A percentile compares a stretch with the other conserved stretches of the same genome.
Conservation (phyloP, 30 jellyfish, hydroid and myxozoan species). For the Hydractinia echinata region DNA sequence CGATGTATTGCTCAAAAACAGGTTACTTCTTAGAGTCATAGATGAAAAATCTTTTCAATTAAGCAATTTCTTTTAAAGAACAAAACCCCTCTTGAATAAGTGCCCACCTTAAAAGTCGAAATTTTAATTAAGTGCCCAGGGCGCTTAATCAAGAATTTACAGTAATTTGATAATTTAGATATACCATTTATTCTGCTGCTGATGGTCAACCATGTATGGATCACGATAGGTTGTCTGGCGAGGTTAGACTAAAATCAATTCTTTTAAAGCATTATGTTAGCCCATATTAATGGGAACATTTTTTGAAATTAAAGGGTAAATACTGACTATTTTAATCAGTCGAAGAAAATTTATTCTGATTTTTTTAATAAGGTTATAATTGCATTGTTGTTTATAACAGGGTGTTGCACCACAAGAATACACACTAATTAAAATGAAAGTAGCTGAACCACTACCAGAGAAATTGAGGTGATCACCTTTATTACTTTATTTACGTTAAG, state of each 20-base stretch:
- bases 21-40: too few species aligned
- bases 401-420: conserved; percentile 98
- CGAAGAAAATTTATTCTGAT: background rate
- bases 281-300: background rate
- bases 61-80: background rate
- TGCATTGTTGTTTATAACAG: conserved; percentile 24
- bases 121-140: too few species aligned
- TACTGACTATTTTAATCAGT: background rate
- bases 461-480: conserved; percentile 52
- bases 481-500: background rate
- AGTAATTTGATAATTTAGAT: conserved; percentile 35
- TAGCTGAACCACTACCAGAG: conserved; percentile 68
- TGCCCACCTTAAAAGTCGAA: too few species aligned
- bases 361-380: background rate
- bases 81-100: too few species aligned
- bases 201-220: conserved; percentile 99
- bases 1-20: background rate
- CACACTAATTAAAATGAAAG: conserved; percentile 81
- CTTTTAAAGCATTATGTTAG: background rate
- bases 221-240: conserved; percentile 97
- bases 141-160: background rate
- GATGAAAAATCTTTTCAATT: background rate
- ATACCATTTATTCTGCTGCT: conserved; percentile 77
- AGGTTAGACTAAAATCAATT: conserved; percentile 41
- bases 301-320: too few species aligned